Evolutionary conservation across 2,113 vertebrate species (phyloP).

Genomic region (Cinclus cinclus): DNA sequence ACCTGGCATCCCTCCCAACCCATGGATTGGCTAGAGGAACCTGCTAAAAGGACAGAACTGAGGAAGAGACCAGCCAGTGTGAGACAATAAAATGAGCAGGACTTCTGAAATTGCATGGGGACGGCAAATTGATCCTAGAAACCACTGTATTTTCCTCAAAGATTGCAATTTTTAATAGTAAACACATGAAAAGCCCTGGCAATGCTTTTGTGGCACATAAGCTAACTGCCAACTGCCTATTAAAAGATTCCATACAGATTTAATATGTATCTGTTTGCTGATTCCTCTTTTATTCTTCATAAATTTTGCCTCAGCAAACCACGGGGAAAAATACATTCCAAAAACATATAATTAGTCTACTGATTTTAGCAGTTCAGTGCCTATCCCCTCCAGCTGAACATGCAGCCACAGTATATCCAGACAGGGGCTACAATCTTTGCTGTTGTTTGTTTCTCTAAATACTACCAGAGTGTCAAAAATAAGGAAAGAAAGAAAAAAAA

Average conservation of each 20-base stretch:
- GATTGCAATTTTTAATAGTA: not conserved
- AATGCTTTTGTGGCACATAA: not conserved
- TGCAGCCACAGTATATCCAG: not conserved
- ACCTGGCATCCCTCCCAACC: not conserved
- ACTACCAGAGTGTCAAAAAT: not conserved
- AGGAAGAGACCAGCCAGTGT: not conserved
- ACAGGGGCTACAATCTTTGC: not conserved
- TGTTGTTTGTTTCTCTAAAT: not conserved
- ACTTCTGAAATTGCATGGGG: not conserved
- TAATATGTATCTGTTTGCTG: not conserved
- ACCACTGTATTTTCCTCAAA: not conserved
- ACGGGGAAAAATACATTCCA: not conserved
- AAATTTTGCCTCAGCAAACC: not conserved
- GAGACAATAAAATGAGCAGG: not conserved
- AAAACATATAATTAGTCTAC: not conserved
- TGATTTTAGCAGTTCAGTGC: not conserved
- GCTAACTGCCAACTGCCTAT: not conserved
- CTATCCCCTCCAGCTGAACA: not conserved
- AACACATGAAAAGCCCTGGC: not conserved
- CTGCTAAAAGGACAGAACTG: not conserved
- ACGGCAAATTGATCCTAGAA: not conserved
- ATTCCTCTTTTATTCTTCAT: not conserved
- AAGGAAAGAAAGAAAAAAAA: not conserved
- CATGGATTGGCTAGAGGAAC: not conserved
- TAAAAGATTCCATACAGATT: not conserved